These are phyloP conservation scores for Yponomeuta evonymella DNA, from an alignment of 2,888 invertebrate species.

Conservation along the genomic window DNA sequence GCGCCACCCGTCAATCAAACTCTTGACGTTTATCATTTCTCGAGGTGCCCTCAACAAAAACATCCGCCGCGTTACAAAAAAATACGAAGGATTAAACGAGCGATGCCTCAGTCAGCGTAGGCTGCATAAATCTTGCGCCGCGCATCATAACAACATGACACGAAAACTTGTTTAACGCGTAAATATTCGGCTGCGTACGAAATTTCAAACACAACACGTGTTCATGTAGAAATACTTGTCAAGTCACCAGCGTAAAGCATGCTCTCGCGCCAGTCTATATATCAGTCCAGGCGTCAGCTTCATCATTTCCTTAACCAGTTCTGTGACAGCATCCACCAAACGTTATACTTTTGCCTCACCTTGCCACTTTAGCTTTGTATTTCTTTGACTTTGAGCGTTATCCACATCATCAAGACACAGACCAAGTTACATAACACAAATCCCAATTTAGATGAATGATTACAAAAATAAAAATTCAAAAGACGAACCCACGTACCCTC, in stretches of 20 bases:
- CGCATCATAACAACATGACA: constrained; percentile 25
- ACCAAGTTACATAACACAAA: not conserved
- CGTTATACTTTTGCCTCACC: too few relatives aligned
- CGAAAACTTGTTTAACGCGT: not conserved
- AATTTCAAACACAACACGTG: not conserved
- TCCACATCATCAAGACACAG: too few relatives aligned
- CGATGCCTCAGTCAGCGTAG: constrained; percentile 27
- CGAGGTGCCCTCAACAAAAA: constrained; percentile 40
- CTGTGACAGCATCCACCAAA: too few relatives aligned
- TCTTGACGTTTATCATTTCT: constrained; percentile 49
- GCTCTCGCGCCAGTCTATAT: too few relatives aligned
- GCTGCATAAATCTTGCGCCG: constrained; percentile 40
- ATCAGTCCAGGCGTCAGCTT: too few relatives aligned
- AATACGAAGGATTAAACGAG: constrained; percentile 32
- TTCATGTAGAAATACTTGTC: not conserved
- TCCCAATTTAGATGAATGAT: not conserved
- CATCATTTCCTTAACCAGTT: too few relatives aligned
- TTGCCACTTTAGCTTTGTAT: too few relatives aligned
- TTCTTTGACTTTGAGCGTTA: too few relatives aligned
- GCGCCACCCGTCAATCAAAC: constrained; percentile 59
- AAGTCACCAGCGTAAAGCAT: not conserved
- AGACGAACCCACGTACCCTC: constrained; percentile 37
- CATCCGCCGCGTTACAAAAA: constrained; percentile 28
- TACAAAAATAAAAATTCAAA: constrained; percentile 2
- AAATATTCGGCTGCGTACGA: not conserved